Percentiles rank a stretch among this genome's conserved stretches.
phyloP scores from a whole-genome alignment of 2,113 vertebrate species.

The Nematolebias whitei region DNA sequence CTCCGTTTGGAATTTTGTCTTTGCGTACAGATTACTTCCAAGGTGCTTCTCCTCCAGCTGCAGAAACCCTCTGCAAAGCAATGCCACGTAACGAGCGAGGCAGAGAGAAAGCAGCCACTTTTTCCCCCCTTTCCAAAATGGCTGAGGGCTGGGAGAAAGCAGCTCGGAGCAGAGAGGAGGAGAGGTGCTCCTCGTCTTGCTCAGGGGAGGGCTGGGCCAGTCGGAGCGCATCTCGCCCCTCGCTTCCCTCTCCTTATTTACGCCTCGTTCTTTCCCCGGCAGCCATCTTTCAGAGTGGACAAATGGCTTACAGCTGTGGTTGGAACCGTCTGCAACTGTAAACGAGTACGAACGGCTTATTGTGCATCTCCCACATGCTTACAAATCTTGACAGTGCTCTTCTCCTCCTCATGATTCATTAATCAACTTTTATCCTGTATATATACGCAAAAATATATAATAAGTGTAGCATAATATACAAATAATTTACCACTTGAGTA shows the following conservation, averaged over 20 bases:
- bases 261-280: slow-evolving; percentile 83
- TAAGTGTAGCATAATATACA: too few relatives aligned
- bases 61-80: slow-evolving; percentile 74
- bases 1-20: slow-evolving; percentile 56
- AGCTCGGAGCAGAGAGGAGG: slow-evolving; percentile 65
- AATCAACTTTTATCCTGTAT: background rate
- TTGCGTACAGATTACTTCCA: slow-evolving; percentile 77
- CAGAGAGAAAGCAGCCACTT: slow-evolving; percentile 70
- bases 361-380: slow-evolving; percentile 33
- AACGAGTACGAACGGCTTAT: slow-evolving; percentile 35
- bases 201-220: slow-evolving; percentile 69
- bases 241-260: slow-evolving; percentile 48
- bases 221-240: slow-evolving; percentile 62
- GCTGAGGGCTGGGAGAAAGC: slow-evolving; percentile 78
- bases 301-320: slow-evolving; percentile 63
- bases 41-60: slow-evolving; percentile 63
- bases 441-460: too few relatives aligned
- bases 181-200: slow-evolving; percentile 69
- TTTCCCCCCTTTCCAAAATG: slow-evolving; percentile 81
- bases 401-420: too few relatives aligned
- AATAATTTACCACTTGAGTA: too few relatives aligned
- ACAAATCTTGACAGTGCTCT: too few relatives aligned
- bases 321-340: slow-evolving; percentile 16
- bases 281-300: slow-evolving; percentile 66
- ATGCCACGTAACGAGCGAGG: slow-evolving; percentile 79